Evolutionary conservation across 2,797 vertebrate species (phyloP).

Genomic region (Parambassis ranga): DNA sequence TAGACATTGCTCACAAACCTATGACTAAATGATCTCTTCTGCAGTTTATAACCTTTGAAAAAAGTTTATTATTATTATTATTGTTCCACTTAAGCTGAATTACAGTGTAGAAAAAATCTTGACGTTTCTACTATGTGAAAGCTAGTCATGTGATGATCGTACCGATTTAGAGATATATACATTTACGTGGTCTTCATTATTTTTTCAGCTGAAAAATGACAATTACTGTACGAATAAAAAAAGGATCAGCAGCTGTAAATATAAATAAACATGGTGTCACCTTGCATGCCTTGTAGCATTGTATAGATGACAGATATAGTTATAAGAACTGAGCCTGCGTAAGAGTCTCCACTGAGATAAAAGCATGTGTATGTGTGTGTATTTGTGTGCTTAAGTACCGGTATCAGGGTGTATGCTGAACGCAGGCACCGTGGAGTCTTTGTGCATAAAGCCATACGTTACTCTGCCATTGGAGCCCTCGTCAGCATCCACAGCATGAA

Average conservation of each 20-base stretch:
- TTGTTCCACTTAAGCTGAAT: too few species aligned
- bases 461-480: constrained; percentile 89
- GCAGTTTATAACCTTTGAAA: background rate
- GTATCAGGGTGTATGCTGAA: constrained; percentile 90
- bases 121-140: too few species aligned
- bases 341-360: background rate
- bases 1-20: background rate
- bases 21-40: background rate
- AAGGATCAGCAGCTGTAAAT: too few species aligned
- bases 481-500: constrained; percentile 89
- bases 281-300: background rate
- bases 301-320: background rate
- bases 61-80: too few species aligned
- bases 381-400: constrained; percentile 71
- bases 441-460: constrained; percentile 90
- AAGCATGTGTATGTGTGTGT: background rate
- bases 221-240: too few species aligned
- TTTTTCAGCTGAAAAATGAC: too few species aligned
- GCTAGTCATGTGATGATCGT: too few species aligned
- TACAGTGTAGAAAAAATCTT: too few species aligned
- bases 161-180: too few species aligned
- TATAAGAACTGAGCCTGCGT: background rate
- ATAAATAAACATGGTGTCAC: background rate
- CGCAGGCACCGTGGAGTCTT: constrained; percentile 86
- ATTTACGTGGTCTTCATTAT: too few species aligned